A percentile compares a stretch with the other conserved stretches of the same genome.
These are phyloP conservation scores for Lepilemur ruficaudatus DNA, from an alignment of 2,797 vertebrate species.

Conservation along the genomic window DNA sequence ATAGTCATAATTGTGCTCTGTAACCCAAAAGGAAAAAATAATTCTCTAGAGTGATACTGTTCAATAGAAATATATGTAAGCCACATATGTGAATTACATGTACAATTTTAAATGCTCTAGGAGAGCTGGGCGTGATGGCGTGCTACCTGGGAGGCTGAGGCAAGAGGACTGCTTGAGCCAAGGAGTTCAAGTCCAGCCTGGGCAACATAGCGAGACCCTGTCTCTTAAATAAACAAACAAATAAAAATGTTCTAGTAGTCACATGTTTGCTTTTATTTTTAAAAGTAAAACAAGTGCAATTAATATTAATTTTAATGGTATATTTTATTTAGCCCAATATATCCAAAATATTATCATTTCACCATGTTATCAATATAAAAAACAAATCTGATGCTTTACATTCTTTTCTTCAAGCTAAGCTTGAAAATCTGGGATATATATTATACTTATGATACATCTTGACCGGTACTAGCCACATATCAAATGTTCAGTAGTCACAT, in stretches of 20 bases:
- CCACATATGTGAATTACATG: background rate
- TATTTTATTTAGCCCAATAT: constrained; percentile 1
- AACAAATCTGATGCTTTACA: background rate
- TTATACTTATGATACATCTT: background rate
- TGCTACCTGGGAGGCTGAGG: background rate
- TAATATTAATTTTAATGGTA: constrained; percentile 16
- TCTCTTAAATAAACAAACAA: background rate
- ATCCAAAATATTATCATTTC: constrained; percentile 20
- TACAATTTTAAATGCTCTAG: constrained; percentile 4
- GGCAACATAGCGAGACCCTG: background rate
- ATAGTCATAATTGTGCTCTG: background rate
- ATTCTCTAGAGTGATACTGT: constrained; percentile 38
- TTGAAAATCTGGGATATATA: constrained; percentile 27
- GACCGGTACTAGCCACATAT: background rate
- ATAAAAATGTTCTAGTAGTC: background rate
- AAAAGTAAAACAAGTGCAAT: constrained; percentile 22
- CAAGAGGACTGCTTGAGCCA: background rate
- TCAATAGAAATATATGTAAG: constrained; percentile 45
- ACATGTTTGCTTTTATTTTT: background rate
- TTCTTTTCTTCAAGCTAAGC: constrained; percentile 35
- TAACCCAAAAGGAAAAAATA: constrained; percentile 27
- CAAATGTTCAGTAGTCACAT: background rate
- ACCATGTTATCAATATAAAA: constrained; percentile 12
- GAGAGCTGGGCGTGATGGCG: background rate
- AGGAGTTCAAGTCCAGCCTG: background rate